phyloP scores from a whole-genome alignment of 92 coral and sea anemone species.

The Virgularia gustaviana region DNA sequence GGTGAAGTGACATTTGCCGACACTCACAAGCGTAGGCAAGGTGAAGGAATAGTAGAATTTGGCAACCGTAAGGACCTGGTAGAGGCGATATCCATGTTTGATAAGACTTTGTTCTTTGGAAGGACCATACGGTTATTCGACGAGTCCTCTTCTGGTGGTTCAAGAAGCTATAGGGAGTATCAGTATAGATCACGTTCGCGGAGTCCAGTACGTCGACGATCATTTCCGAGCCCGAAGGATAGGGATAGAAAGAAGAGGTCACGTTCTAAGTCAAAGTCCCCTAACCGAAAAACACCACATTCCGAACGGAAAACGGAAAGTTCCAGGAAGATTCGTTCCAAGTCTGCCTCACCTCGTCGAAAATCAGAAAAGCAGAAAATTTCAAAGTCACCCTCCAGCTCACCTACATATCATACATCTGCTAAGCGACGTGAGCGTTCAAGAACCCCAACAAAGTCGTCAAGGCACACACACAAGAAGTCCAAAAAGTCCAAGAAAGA shows the following conservation, averaged over 20 bases:
- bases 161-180: slow-evolving; percentile 49
- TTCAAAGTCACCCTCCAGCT: slow-evolving; percentile 24
- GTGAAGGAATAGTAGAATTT: slow-evolving; percentile 96
- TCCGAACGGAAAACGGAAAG: slow-evolving; percentile 45
- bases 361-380: slow-evolving; percentile 44
- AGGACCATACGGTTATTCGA: slow-evolving; percentile 70
- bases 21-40: slow-evolving; percentile 85
- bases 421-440: slow-evolving; percentile 6
- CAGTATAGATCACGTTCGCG: slow-evolving; percentile 51
- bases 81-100: slow-evolving; percentile 72
- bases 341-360: slow-evolving; percentile 53
- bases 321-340: slow-evolving; percentile 50
- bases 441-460: slow-evolving; percentile 14
- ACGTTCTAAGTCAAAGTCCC: slow-evolving; percentile 55
- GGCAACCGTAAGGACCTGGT: slow-evolving; percentile 72
- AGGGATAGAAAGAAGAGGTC: slow-evolving; percentile 31
- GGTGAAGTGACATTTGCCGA: slow-evolving; percentile 99
- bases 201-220: slow-evolving; percentile 48
- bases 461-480: slow-evolving; percentile 24
- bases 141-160: slow-evolving; percentile 75
- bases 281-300: slow-evolving; percentile 18
- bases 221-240: neutral
- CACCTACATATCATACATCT: slow-evolving; percentile 13
- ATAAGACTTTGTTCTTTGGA: slow-evolving; percentile 75
- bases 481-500: slow-evolving; percentile 1